These are phyloP conservation scores for Ailurus styani DNA, from an alignment of 2,113 vertebrate genomes.

Conservation along the genomic window DNA sequence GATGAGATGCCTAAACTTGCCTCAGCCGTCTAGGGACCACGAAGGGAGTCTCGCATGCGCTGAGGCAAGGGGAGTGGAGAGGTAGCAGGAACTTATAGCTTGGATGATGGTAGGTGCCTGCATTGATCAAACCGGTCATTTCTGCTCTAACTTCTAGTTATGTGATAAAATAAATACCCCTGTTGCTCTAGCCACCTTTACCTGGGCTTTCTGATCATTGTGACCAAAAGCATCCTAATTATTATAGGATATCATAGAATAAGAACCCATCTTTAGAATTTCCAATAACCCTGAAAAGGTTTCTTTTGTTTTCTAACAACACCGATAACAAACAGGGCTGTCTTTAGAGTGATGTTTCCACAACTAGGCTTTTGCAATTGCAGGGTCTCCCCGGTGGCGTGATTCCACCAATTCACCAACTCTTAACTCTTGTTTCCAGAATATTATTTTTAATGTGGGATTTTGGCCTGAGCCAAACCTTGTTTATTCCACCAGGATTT, in stretches of 20 bases:
- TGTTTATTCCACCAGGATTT: slow-evolving; percentile 48
- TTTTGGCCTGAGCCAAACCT: slow-evolving; percentile 38
- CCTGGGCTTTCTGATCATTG: neutral
- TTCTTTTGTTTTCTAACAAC: slow-evolving; percentile 16
- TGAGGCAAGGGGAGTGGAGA: neutral
- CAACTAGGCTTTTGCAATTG: neutral
- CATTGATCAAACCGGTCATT: neutral
- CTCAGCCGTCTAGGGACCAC: neutral
- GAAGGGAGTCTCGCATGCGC: neutral
- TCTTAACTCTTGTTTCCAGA: slow-evolving; percentile 46
- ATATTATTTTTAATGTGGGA: slow-evolving; percentile 51
- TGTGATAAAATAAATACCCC: neutral
- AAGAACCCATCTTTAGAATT: neutral
- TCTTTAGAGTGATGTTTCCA: neutral
- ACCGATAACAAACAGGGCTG: neutral
- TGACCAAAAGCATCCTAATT: slow-evolving; percentile 1
- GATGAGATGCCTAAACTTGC: neutral
- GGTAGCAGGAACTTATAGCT: neutral
- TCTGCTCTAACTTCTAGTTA: neutral
- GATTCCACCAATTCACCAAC: neutral
- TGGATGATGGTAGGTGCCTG: neutral
- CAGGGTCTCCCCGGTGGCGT: neutral
- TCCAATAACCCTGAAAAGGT: neutral
- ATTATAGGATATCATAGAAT: neutral
- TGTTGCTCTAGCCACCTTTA: neutral